phyloP scores from a whole-genome alignment of 2,797 vertebrate species.

The Molothrus ater region DNA sequence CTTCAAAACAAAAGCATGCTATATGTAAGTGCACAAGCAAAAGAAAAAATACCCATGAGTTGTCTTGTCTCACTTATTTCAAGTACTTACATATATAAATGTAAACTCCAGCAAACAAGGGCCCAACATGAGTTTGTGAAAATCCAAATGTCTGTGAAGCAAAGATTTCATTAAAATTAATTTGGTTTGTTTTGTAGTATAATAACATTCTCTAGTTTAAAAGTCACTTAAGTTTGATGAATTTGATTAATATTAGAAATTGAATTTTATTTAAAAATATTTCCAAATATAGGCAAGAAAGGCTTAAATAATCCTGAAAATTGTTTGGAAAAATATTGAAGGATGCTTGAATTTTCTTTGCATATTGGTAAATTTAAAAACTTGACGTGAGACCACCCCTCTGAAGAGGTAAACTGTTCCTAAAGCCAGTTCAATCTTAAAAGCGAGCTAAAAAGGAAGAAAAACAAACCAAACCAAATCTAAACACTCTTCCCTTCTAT shows the following conservation, averaged over 20 bases:
- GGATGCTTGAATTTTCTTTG: not conserved
- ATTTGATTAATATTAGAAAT: not conserved
- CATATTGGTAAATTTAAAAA: not conserved
- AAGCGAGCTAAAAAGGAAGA: not conserved
- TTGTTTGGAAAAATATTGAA: not conserved
- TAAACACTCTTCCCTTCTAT: not conserved
- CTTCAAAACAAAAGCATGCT: not conserved
- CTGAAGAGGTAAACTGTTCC: not conserved
- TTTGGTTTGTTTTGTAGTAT: not conserved
- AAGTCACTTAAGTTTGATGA: not conserved
- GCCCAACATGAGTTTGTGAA: not conserved
- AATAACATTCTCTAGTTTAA: not conserved
- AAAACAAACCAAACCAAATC: fast-evolving
- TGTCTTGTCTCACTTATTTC: not conserved
- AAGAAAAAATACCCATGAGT: not conserved
- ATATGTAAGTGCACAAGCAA: not conserved
- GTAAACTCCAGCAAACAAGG: not conserved
- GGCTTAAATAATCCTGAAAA: not conserved
- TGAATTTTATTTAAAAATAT: not conserved
- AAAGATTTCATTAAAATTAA: not conserved
- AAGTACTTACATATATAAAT: not conserved
- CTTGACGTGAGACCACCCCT: not conserved
- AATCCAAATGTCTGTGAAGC: not conserved
- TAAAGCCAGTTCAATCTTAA: not conserved
- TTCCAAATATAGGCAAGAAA: not conserved